Base-by-base conservation (phyloP, 2,113 vertebrate genomes). In the Anolis carolinensis region DNA sequence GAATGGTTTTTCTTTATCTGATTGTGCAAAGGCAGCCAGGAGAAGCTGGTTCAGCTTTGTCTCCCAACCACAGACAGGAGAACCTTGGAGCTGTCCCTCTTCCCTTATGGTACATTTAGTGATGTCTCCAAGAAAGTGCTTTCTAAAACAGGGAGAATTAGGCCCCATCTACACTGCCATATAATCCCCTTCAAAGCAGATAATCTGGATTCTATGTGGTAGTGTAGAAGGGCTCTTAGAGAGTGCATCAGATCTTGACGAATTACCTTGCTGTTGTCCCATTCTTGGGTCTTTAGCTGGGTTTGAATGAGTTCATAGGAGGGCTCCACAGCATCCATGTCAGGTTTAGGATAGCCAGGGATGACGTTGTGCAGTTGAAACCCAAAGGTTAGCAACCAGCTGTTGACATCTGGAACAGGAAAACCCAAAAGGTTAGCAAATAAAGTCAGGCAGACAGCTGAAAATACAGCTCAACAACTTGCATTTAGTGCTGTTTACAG, bases 311-410 rank as follows among this genome's bases (percentile, higher is more conserved):
- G 95, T 92, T 99, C 98, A 1, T 99, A 99, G n/a, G 98, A 99
- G 0, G 99, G 98, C 87, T 99, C 98, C 97, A 98, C 97, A 55
- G 97, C 92, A 68, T 98, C 97, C 0, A 95, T 97, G 74, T 95
- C 97, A 0, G 98, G 98, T 83, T 98, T 99, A 78, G 96, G 97
- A 87, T 98, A 99, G 62, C 98, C 98, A 0, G 99, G 98, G 89
- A 99, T 99, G 88, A 99, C 98, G 0, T 99, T 99, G 95, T 99
- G 98, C 10, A 99, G 95, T 91, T 99, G 99, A 96, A 99, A 99
- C 79, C 98, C 99, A 1, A 99, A 99, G 39, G 98, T 99, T 91
- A 99, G 98, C 88, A 99, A 95, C 99, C 99, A 99, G 84, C 98
- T 99, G 96, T 99, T 99, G 87, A 99, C 98, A 96, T 99, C 99